Percentiles rank a stretch among this genome's conserved stretches.
These are phyloP conservation scores for Philonicus albiceps DNA, from an alignment of 2,888 invertebrate species.

Conservation along the genomic window DNA sequence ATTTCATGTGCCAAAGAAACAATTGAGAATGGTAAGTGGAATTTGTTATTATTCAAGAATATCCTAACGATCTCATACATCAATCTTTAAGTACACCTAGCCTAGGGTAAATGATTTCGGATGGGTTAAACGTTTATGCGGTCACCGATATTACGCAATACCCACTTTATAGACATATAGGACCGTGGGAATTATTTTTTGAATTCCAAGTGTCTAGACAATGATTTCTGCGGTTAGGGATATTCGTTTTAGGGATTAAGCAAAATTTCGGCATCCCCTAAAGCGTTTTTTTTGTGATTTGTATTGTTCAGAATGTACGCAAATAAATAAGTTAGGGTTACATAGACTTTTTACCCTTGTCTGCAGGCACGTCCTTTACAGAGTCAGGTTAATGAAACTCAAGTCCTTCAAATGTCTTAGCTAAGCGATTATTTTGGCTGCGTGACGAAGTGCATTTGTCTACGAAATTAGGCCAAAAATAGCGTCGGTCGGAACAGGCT, in stretches of 20 bases:
- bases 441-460: slow-evolving; percentile 16
- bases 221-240: background rate
- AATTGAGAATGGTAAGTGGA: slow-evolving; percentile 60
- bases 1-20: slow-evolving; percentile 65
- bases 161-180: background rate
- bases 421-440: background rate
- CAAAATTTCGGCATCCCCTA: background rate
- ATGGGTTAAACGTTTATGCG: background rate
- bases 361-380: background rate
- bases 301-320: background rate
- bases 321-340: background rate
- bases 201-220: slow-evolving; percentile 2
- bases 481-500: background rate
- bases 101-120: background rate
- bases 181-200: background rate
- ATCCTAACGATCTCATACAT: background rate
- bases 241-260: background rate
- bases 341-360: background rate
- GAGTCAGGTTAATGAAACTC: background rate
- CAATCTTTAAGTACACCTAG: background rate
- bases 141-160: slow-evolving; percentile 24
- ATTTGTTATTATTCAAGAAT: background rate
- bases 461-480: background rate
- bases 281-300: background rate
- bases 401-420: background rate